Evolutionary conservation across 2,888 invertebrate species (phyloP).

Genomic region (Sinohyriopsis cumingii): DNA sequence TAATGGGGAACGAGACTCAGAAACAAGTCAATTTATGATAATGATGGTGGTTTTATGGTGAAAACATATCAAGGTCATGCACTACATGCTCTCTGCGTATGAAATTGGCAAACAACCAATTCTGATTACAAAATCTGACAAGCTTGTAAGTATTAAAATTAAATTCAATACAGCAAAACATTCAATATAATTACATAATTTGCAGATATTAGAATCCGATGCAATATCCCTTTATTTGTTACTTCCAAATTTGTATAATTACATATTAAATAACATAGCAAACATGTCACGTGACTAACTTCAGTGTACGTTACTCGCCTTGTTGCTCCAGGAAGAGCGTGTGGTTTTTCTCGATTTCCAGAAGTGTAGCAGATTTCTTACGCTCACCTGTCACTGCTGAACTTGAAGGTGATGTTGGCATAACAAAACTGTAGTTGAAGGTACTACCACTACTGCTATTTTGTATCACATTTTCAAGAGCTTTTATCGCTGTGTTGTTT

Average conservation of each 20-base stretch:
- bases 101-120: too few species aligned
- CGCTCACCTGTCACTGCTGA: slow-evolving; percentile 45
- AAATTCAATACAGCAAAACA: background rate
- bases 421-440: slow-evolving; percentile 22
- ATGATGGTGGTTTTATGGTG: background rate
- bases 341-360: slow-evolving; percentile 91
- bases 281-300: slow-evolving; percentile 37
- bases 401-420: slow-evolving; percentile 12
- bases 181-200: background rate
- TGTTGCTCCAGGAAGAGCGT: slow-evolving; percentile 90
- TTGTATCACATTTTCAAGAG: slow-evolving; percentile 30
- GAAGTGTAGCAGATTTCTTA: slow-evolving; percentile 77
- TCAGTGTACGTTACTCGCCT: slow-evolving; percentile 77
- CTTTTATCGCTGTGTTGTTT: slow-evolving; percentile 28
- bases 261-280: background rate
- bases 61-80: slow-evolving; percentile 7
- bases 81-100: background rate
- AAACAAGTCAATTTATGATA: too few species aligned
- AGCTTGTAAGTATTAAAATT: slow-evolving; percentile 4
- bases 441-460: slow-evolving; percentile 23
- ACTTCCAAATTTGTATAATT: background rate
- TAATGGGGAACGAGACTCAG: too few species aligned
- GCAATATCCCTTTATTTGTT: background rate
- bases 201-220: background rate
- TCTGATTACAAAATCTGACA: too few species aligned